These are phyloP conservation scores for Phocoena sinus DNA, from an alignment of 2,113 vertebrate genomes.

Conservation along the genomic window DNA sequence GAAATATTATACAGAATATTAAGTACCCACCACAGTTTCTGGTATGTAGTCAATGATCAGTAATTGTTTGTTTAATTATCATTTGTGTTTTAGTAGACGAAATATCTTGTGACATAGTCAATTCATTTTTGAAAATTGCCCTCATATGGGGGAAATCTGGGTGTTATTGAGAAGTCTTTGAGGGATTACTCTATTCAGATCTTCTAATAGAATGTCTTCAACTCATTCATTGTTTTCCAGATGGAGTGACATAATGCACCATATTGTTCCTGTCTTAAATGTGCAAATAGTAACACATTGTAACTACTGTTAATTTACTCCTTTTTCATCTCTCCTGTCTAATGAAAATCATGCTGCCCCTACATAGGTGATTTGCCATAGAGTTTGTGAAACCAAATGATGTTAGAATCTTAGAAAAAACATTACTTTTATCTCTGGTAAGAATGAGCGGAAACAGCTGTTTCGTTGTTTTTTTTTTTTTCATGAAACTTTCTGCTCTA, in stretches of 20 bases:
- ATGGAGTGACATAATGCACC: background rate
- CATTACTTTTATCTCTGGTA: background rate
- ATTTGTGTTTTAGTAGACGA: background rate
- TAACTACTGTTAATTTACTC: background rate
- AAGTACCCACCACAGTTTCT: background rate
- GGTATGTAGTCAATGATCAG: background rate
- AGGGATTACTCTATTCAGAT: background rate
- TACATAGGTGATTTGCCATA: background rate
- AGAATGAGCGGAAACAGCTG: background rate
- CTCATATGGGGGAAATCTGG: background rate
- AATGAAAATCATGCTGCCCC: background rate
- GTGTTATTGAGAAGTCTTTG: background rate
- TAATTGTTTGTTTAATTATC: background rate
- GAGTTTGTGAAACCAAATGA: slow-evolving; percentile 26
- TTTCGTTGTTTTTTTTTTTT: background rate
- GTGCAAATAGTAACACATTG: background rate
- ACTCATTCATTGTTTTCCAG: background rate
- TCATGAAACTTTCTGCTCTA: background rate
- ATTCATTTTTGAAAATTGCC: background rate
- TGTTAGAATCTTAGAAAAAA: background rate
- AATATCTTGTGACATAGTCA: background rate
- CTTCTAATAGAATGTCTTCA: background rate
- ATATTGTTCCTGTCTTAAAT: background rate
- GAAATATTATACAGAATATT: background rate
- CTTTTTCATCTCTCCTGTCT: background rate